Evolutionary conservation across 2,888 invertebrate genomes (phyloP), one percentile per base, ranked within the genome.

Genomic region (Ennomos erosarius): DNA sequence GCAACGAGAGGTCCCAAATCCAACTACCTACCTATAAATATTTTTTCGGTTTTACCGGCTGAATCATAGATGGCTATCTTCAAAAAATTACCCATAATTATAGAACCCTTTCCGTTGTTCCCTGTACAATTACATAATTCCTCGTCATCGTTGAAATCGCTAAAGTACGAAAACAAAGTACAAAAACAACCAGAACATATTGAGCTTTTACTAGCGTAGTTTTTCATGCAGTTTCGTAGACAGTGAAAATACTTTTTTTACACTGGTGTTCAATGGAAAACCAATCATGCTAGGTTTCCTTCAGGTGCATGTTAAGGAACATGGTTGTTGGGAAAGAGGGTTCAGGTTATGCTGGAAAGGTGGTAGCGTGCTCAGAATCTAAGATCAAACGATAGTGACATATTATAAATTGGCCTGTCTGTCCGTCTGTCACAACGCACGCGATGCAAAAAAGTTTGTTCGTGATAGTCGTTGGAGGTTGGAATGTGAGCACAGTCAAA

Each of bases 381-480:
- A 63, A 72, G 76, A 90, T 90, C 80, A 76, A 55, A 67, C 74
- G 91, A 91, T 91, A 90, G 84, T 84, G 87, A 87, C 90, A 88
- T 87, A 87, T 89, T 91, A 90, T 91, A 91, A 90, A 91, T 91
- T 90, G 83, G 82, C 79, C 88, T 85, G 90, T 88, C 90, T 83
- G 87, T 87, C 87, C 84, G 88, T 88, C 90, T 89, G 90, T 90
- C 90, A 90, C 82, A 74, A 38, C 63, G 74, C 91, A 91, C 91
- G 91, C 91, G 87, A 91, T 87, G 87, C 87, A 86, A 90, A 91
- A 87, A 90, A 88, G 75, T 82, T 82, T 59, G 74, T 74, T 58
- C 67, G 65, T 65, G 68, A 69, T 67, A 57, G 54, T 37, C 47
- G 38, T n/a, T 10, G 42, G 43, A 55, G 45, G 10, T 47, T 1